These are phyloP conservation scores for Microdon myrmicae DNA, from an alignment of 2,888 invertebrate genomes.

Conservation along the genomic window DNA sequence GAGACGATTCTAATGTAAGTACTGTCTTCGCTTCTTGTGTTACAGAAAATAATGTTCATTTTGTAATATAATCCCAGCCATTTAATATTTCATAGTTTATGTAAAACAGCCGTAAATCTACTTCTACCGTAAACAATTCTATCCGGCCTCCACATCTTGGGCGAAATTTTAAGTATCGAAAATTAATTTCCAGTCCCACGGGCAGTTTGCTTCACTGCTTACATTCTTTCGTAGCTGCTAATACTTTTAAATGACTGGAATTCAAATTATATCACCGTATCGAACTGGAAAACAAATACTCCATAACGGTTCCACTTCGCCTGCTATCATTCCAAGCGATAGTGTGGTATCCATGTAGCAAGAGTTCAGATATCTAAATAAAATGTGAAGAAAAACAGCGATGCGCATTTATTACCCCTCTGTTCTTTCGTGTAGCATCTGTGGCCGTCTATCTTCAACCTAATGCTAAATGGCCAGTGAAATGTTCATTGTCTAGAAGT, in stretches of 20 bases:
- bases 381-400: constrained; percentile 19
- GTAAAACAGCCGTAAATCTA: too few species aligned
- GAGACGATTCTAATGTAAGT: too few species aligned
- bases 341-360: constrained; percentile 32
- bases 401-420: constrained; percentile 37
- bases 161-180: too few species aligned
- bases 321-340: constrained; percentile 41
- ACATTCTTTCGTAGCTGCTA: constrained; percentile 23
- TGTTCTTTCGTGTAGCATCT: constrained; percentile 15
- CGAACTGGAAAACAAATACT: constrained; percentile 52
- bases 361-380: constrained; percentile 9
- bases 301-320: constrained; percentile 53
- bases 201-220: neutral
- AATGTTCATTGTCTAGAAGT: constrained; percentile 3
- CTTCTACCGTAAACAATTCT: too few species aligned
- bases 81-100: too few species aligned
- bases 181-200: too few species aligned
- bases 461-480: constrained; percentile 38
- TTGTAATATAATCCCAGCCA: too few species aligned
- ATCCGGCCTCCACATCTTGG: too few species aligned
- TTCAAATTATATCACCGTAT: constrained; percentile 50
- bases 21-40: too few species aligned
- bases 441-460: constrained; percentile 28
- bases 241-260: constrained; percentile 16
- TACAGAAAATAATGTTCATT: too few species aligned